Evolutionary conservation across 2,888 invertebrate genomes (phyloP), one percentile per base, ranked within the genome.

Genomic region (Scaptomyza polygonia): DNA sequence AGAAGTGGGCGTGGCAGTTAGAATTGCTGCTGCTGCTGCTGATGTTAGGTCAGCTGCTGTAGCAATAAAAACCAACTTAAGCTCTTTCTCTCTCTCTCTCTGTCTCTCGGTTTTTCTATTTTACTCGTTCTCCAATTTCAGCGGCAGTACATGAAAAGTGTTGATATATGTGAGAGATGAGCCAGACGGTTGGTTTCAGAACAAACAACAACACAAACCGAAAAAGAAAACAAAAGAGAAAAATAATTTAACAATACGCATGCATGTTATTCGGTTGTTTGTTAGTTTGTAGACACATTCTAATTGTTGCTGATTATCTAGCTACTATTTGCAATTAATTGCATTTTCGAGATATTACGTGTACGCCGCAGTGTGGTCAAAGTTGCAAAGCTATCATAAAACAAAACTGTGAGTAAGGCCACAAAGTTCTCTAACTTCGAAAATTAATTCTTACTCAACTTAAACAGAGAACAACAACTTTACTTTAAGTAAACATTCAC

Each of bases 151-250:
- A 76, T 76, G 82, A 79, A 78, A 81, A 72, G 77, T 70, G 81
- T 83, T 86, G 80, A 83, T 79, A 67, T 77, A 83, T 84, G 81
- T 77, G 72, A 71, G 64, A 61, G 72, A 75, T 71, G 56, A 63
- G 42, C 45, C 69, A 65, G 75, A 59, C 70, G 49, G 29, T 18
- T 32, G 0, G 14, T 34, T n/a, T 4, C 25, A 43, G 43, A 36
- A 42, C 16, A 56, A 29, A 51, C 30, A 18, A 25, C 45, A 47
- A 21, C 16, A 29, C 16, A 1, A 18, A 7, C 8, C 30, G 34
- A 16, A 16, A 39, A 16, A 39, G 39, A 3, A 29, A n/a, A 29
- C 29, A 4, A 52, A 30, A 2, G 14, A 32, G 25, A 32, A 55
- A 49, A 45, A 64, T 34, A 56, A 21, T 64, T 64, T 39, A 57